A percentile compares a stretch with the other conserved stretches of the same genome.
These are phyloP conservation scores for Smithornis capensis DNA, from an alignment of 2,113 vertebrate genomes.

Conservation along the genomic window DNA sequence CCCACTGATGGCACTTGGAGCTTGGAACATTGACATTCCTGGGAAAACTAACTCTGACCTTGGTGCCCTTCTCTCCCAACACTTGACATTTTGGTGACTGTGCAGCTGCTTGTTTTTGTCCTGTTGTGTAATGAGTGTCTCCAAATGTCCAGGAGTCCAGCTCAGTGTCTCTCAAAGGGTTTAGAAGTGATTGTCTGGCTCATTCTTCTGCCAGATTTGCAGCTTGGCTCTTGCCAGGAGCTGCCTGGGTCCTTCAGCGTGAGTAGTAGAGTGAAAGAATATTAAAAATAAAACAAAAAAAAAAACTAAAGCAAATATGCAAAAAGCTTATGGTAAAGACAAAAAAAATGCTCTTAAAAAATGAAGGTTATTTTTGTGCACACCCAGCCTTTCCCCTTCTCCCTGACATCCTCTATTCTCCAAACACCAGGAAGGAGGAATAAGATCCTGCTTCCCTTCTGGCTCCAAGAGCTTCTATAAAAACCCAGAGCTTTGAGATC, in stretches of 20 bases:
- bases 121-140: background rate
- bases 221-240: background rate
- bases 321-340: background rate
- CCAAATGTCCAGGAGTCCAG: background rate
- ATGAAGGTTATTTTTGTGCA: background rate
- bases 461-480: background rate
- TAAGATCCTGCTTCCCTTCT: background rate
- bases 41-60: background rate
- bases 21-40: background rate
- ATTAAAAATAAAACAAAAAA: background rate
- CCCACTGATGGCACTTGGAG: background rate
- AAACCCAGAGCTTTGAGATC: background rate
- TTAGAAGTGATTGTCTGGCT: background rate
- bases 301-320: background rate
- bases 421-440: background rate
- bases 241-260: background rate
- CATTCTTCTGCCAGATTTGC: background rate
- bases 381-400: background rate
- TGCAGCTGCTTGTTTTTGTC: conserved; percentile 30
- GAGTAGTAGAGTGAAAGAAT: background rate
- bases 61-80: background rate
- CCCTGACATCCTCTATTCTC: background rate
- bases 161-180: background rate
- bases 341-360: background rate
- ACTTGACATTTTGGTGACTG: conserved; percentile 27